phyloP scores from a whole-genome alignment of 2,888 invertebrate genomes.

The Netelia melanura region DNA sequence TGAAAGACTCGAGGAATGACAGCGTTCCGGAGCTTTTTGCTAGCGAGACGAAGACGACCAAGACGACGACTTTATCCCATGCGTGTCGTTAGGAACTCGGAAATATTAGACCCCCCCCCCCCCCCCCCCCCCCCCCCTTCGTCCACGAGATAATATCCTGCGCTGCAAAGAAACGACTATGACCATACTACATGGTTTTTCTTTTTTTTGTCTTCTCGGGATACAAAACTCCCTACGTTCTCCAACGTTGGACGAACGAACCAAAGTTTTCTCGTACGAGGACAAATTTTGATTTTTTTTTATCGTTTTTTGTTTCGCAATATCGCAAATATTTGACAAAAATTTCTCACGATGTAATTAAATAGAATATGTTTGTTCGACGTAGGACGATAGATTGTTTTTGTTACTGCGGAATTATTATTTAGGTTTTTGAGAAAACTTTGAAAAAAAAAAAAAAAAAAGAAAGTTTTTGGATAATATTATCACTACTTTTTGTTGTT shows the following conservation, averaged over 20 bases:
- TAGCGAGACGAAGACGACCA: conserved; percentile 60
- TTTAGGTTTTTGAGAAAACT: not conserved
- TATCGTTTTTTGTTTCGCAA: no score
- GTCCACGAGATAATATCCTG: conserved; percentile 39
- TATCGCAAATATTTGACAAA: no score
- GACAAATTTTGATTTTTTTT: no score
- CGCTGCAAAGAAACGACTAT: conserved; percentile 35
- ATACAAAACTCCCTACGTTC: not conserved
- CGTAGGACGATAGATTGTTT: no score
- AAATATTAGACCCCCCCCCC: conserved; percentile 55
- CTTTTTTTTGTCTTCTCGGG: not conserved
- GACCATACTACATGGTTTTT: conserved; percentile 13
- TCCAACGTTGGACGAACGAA: no score
- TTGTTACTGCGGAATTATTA: no score
- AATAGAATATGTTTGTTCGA: no score
- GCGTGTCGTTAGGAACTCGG: conserved; percentile 53
- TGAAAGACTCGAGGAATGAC: conserved; percentile 25
- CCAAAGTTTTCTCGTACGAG: no score
- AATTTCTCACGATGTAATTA: no score
- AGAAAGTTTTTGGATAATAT: not conserved
- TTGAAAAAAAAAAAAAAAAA: not conserved
- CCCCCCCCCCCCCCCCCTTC: not conserved
- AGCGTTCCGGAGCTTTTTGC: conserved; percentile 48
- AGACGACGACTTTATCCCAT: conserved; percentile 49
- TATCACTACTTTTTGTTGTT: not conserved